Percentiles rank a stretch among this genome's conserved stretches.
These are phyloP conservation scores for Heliconius sara DNA, from an alignment of 2,888 invertebrate species.

Conservation along the genomic window DNA sequence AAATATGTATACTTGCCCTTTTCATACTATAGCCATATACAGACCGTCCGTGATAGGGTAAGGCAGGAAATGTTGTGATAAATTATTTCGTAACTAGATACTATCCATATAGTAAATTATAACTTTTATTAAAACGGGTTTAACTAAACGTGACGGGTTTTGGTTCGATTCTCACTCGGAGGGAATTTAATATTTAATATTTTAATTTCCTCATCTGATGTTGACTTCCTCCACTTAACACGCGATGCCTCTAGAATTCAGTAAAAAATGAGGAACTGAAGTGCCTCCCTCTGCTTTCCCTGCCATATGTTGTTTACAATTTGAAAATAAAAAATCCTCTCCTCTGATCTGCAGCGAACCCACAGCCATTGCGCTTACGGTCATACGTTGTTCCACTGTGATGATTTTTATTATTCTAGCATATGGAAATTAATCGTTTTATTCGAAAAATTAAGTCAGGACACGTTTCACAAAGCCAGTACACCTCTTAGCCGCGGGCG, in stretches of 20 bases:
- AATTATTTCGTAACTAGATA: neutral
- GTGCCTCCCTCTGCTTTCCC: neutral
- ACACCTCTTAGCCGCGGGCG: constrained; percentile 43
- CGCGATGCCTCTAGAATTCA: too few species aligned
- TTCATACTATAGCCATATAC: neutral
- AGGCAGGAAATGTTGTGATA: neutral
- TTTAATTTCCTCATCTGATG: too few species aligned
- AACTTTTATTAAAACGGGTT: neutral
- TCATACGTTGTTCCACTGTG: neutral
- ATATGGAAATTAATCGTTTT: constrained; percentile 7
- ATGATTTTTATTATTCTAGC: too few species aligned
- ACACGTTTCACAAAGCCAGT: constrained; percentile 35
- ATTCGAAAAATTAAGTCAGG: constrained; percentile 17
- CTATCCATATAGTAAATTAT: neutral
- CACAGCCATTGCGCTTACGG: neutral
- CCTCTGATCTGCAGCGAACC: neutral
- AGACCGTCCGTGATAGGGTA: neutral
- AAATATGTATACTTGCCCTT: neutral
- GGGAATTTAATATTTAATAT: too few species aligned
- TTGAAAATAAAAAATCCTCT: neutral
- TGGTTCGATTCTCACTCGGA: neutral
- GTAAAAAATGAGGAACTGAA: neutral
- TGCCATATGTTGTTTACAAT: neutral
- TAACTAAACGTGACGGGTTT: neutral
- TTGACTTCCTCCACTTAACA: neutral